Base-by-base conservation (phyloP, 2,888 invertebrate genomes). In the Thalpophila matura region DNA sequence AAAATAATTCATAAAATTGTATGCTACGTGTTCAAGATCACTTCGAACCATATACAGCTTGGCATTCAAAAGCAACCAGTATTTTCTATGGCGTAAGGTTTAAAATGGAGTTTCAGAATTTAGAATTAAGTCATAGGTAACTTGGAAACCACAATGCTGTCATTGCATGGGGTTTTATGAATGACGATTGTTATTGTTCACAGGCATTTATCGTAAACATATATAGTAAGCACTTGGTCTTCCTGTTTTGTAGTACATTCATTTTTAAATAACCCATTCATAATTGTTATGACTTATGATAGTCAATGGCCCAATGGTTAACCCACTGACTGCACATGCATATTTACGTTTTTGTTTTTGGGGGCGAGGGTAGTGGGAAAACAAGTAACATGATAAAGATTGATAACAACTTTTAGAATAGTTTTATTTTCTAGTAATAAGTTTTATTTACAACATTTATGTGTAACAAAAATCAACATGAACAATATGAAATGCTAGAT, bases 121-220 rank as follows among this genome's bases (percentile, higher is more conserved):
- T 14, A n/a, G 0, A 1, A 9, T 37, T 58, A 22, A 18, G 16
- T 68, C 67, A 72, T 33, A 16, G 51, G 67, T 12, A 53, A 58
- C 35, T 6, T 3, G 43, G 24, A 18, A 57, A 73, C 67, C 51
- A 12, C 74, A 58, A 35, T 57, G 33, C 27, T 47, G 40, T 35
- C 33, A 31, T 40, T 18, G 31, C 35, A 14, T 22, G 31, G 38
- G 16, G 22, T 14, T 58, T 66, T 53, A 73, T 58, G 67, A 66
- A 73, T 73, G 47, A 58, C 46, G 42, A 5, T 67, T 58, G 45
- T 58, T 67, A 22, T 68, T 65, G 9, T 26, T 1, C 16, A 5
- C 10, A 10, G 5, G 18, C 31, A 35, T 24, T 9, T 51, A 31
- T 51, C 18, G 56, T 56, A 37, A 37, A 43, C 18, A 31, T 9